Percentiles rank a stretch among this genome's conserved stretches.
phyloP scores from a whole-genome alignment of 2,113 vertebrate genomes.

The Donacobius atricapilla region DNA sequence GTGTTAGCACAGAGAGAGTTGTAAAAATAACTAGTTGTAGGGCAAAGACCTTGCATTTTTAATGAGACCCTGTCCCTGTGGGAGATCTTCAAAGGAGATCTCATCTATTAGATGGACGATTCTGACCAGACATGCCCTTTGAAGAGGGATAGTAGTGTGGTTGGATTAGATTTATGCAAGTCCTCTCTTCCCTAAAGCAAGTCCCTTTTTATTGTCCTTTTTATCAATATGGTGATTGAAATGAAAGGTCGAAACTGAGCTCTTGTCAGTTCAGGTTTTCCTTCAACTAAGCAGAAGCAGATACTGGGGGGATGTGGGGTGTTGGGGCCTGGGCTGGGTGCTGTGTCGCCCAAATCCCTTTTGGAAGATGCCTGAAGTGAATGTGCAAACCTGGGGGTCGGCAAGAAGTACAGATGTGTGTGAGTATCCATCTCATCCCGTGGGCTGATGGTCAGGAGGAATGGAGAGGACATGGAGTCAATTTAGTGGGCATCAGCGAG shows the following conservation, averaged over 20 bases:
- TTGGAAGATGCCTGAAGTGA: background rate
- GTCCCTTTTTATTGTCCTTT: conserved; percentile 8
- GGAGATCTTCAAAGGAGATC: conserved; percentile 39
- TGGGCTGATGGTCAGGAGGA: background rate
- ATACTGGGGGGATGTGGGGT: background rate
- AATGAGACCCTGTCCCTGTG: background rate
- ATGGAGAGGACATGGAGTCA: background rate
- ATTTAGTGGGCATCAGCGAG: background rate
- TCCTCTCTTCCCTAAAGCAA: background rate
- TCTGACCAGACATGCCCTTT: conserved; percentile 14
- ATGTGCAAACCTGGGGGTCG: background rate
- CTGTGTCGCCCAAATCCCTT: background rate
- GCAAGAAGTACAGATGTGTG: background rate
- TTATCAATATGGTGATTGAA: background rate
- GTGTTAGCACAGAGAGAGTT: background rate
- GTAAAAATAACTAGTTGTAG: conserved; percentile 60
- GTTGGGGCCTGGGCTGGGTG: too few relatives aligned
- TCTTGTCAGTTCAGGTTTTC: background rate
- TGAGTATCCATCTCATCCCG: background rate
- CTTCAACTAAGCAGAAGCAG: background rate
- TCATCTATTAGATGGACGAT: background rate
- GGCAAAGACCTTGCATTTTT: conserved; percentile 60
- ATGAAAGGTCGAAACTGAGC: background rate
- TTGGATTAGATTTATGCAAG: background rate
- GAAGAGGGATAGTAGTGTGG: background rate